These are phyloP conservation scores for Macrotrachela quadricornifera DNA, from an alignment of 1,140 invertebrate species.

Conservation along the genomic window DNA sequence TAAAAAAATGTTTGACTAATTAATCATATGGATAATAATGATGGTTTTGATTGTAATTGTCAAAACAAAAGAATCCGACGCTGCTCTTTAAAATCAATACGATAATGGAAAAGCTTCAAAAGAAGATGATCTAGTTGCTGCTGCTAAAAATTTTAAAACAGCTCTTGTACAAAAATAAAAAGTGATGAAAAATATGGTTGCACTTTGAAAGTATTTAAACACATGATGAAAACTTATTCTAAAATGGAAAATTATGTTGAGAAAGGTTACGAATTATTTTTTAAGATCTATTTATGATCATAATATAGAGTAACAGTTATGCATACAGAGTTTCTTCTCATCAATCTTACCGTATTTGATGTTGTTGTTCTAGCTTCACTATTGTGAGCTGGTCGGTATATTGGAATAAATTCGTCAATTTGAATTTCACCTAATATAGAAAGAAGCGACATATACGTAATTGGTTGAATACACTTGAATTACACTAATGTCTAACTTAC, in stretches of 20 bases:
- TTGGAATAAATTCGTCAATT: no score
- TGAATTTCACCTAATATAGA: no score
- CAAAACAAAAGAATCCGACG: constrained; percentile 7
- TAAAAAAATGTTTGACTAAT: neutral
- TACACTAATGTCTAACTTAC: no score
- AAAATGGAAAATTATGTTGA: constrained; percentile 79
- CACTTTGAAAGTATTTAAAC: constrained; percentile 99
- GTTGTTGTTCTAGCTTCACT: no score
- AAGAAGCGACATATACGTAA: no score
- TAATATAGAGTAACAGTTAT: no score
- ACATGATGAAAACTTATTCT: constrained; percentile 99
- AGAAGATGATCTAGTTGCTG: constrained; percentile 76
- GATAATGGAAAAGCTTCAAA: constrained; percentile 97
- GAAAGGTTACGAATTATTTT: no score
- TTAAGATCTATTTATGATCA: no score
- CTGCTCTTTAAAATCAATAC: constrained; percentile 83
- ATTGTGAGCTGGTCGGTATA: no score
- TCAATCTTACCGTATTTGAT: no score
- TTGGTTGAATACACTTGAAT: no score
- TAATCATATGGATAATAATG: neutral
- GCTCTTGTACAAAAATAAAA: constrained; percentile 39
- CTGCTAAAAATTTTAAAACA: constrained; percentile 74
- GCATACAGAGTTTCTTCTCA: no score
- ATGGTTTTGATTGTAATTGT: neutral
- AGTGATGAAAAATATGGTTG: constrained; percentile 96